These are phyloP conservation scores for Montipora sp. DNA, from an alignment of 64 coral and sea anemone species.

Conservation along the genomic window DNA sequence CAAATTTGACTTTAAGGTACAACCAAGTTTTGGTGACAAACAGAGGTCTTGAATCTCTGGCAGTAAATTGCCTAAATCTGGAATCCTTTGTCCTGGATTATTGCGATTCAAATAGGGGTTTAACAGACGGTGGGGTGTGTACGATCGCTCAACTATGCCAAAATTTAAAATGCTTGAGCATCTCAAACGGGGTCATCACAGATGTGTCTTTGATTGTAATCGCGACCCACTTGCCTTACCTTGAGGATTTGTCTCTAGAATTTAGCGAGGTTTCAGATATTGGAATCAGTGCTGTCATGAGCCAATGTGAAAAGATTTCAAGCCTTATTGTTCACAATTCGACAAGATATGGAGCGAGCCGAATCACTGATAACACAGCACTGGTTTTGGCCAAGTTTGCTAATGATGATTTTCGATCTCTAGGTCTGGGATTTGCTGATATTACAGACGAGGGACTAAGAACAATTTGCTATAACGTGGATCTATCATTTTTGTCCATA, in stretches of 20 bases:
- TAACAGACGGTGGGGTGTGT: slow-evolving; percentile 87
- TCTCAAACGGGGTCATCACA: slow-evolving; percentile 86
- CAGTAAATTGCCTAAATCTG: slow-evolving; percentile 75
- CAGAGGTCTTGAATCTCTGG: slow-evolving; percentile 66
- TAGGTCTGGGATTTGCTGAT: slow-evolving; percentile 88
- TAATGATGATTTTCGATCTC: slow-evolving; percentile 72
- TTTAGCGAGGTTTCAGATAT: slow-evolving; percentile 86
- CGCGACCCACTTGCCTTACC: slow-evolving; percentile 68
- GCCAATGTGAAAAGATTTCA: slow-evolving; percentile 75
- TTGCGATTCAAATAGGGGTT: slow-evolving; percentile 77
- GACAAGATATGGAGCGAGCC: slow-evolving; percentile 58
- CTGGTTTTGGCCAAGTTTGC: slow-evolving; percentile 89
- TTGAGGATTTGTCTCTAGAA: slow-evolving; percentile 88
- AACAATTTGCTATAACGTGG: slow-evolving; percentile 82
- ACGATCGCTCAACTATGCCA: slow-evolving; percentile 82
- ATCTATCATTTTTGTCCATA: slow-evolving; percentile 77
- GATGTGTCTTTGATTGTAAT: slow-evolving; percentile 86
- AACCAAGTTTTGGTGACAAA: slow-evolving; percentile 89
- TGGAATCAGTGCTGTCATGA: slow-evolving; percentile 87
- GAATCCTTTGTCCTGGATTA: slow-evolving; percentile 91
- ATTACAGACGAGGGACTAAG: slow-evolving; percentile 87
- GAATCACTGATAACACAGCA: slow-evolving; percentile 84
- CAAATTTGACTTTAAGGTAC: slow-evolving; percentile 80
- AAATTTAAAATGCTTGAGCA: slow-evolving; percentile 78
- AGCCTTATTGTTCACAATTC: slow-evolving; percentile 84